Evolutionary conservation across 2,797 vertebrate species (phyloP).

Genomic region (Falco biarmicus): DNA sequence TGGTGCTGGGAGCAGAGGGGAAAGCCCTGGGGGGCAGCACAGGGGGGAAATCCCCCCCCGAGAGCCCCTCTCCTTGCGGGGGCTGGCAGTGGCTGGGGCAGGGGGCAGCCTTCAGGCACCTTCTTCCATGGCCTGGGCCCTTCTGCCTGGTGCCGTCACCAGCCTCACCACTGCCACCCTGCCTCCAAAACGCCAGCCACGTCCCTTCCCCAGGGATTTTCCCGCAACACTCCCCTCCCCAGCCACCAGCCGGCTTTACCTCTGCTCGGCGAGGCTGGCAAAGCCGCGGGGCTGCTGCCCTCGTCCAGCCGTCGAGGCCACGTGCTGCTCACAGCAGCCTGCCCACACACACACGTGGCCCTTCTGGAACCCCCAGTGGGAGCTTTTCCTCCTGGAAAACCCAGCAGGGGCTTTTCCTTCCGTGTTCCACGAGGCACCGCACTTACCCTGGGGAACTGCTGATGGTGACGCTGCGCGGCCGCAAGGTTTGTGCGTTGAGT

Average conservation of each 20-base stretch:
- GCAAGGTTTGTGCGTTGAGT: fast-evolving
- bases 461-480: fast-evolving
- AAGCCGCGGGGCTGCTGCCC: fast-evolving
- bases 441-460: fast-evolving
- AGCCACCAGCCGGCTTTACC: no score
- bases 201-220: no score
- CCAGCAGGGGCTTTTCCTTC: background rate
- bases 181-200: fast-evolving
- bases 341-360: fast-evolving
- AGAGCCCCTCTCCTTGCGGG: no score
- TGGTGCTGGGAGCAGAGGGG: no score
- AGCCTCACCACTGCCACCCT: no score
- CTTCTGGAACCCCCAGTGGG: background rate
- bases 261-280: fast-evolving
- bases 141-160: background rate
- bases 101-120: background rate
- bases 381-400: background rate
- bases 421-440: fast-evolving
- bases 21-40: no score
- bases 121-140: background rate
- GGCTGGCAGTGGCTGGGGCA: no score
- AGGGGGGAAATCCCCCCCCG: no score
- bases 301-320: fast-evolving
- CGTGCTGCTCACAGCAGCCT: fast-evolving
- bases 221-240: fast-evolving